Evolutionary conservation across 2,797 vertebrate species (phyloP), one percentile per base, ranked within the genome.

Genomic region (Pipistrellus pygmaeus): DNA sequence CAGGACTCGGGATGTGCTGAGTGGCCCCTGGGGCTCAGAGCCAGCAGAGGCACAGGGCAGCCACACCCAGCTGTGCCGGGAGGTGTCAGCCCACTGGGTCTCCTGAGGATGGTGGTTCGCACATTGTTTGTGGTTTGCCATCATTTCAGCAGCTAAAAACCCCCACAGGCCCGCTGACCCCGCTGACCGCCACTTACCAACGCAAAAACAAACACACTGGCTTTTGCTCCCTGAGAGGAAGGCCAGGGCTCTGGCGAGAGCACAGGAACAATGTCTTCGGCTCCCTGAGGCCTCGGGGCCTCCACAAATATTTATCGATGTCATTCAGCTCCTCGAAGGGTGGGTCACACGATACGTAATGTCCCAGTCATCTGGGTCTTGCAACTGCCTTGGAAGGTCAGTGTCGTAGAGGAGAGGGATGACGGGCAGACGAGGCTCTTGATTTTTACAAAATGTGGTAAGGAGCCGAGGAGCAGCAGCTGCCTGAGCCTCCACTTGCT

Each of bases 141-240:
- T 94, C 71, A 77, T 89, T 81, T 92, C 62, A 38, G n/a, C n/a
- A 72, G 60, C 86, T 83, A 81, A 86, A 94, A 55, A 32, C 76
- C 66, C 62, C 75, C 66, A 90, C 86, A 30, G 20, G 76, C 48
- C 30, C 41, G 13, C 82, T 88, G 87, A 92, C 20, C 66, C 64
- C 55, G 85, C 7, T 2, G 21, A 96, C 10, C 32, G 3, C n/a
- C 76, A 78, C 35, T 64, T 72, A 78, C 15, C 72, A 38, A 73
- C 32, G 35, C 35, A 91, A 84, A 97, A 86, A 25, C 17, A 97
- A 86, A 21, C 17, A 80, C 27, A 69, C 15, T 20, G 38, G 76
- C 1, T 0, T 60, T 55, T 66, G 15, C 91, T 81, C 86, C 30
- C 38, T 60, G 48, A 64, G 90, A 57, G 86, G 75, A 86, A 95